Conservation (phyloP, 1,140 invertebrate genomes). For the Drosophila nigrodunni region DNA sequence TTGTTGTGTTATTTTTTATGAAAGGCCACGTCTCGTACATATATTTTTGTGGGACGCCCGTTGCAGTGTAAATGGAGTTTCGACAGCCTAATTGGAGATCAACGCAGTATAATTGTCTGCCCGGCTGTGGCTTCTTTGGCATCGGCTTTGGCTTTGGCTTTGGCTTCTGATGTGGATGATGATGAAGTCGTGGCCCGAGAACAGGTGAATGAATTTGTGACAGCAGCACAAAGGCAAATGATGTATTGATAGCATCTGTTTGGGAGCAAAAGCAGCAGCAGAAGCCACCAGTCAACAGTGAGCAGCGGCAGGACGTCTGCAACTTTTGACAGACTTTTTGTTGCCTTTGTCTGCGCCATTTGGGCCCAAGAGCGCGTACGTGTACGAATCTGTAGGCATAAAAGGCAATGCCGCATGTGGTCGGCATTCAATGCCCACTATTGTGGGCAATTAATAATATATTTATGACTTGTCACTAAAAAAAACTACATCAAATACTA, state of each 20-base stretch:
- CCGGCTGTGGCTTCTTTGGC: conserved; percentile 41
- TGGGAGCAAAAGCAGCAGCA: conserved; percentile 55
- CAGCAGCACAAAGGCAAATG: conserved; percentile 80
- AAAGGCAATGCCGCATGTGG: conserved; percentile 10
- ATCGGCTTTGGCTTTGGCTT: conserved; percentile 19
- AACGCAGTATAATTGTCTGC: conserved; percentile 81
- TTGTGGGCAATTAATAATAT: conserved; percentile 15
- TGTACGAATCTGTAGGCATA: conserved; percentile 2
- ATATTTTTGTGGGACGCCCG: conserved; percentile 69
- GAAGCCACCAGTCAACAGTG: conserved; percentile 25
- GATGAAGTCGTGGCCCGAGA: conserved; percentile 78
- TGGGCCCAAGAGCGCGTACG: background rate
- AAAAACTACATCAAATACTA: too few relatives aligned
- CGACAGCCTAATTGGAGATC: conserved; percentile 83
- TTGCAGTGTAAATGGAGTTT: conserved; percentile 82
- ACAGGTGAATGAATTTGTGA: conserved; percentile 83
- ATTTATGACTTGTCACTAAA: background rate
- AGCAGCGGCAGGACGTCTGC: conserved; percentile 72
- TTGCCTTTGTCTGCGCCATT: conserved; percentile 37
- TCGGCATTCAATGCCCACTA: conserved; percentile 24
- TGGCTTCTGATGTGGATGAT: conserved; percentile 40
- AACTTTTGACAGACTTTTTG: conserved; percentile 53
- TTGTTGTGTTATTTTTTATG: conserved; percentile 34
- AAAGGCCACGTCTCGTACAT: conserved; percentile 63
- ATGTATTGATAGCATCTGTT: conserved; percentile 83